Base-by-base conservation (phyloP, 1,140 invertebrate genomes). In the Radopholus similis region DNA sequence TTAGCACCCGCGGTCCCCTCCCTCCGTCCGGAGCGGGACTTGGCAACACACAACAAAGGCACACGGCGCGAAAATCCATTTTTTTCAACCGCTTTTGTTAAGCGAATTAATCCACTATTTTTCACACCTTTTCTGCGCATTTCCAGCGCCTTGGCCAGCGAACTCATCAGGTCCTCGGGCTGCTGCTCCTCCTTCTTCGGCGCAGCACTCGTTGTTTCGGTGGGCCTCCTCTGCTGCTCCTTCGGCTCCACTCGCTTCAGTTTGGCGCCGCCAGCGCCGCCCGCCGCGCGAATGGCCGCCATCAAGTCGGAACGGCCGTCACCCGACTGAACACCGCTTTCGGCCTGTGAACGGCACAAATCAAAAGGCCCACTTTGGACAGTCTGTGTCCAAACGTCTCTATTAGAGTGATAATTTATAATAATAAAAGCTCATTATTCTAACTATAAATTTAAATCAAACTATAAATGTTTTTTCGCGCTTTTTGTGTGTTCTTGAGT, bases 101-200 rank as follows among this genome's bases (percentile, higher is more conserved):
- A n/a, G n/a, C n/a, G n/a, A n/a, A n/a, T n/a, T n/a, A n/a, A n/a
- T 28, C 47, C 4, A 1, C 15, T 21, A 21, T 21, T 4, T 51
- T 21, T 21, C 59, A 28, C 6, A 44, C 64, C 64, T 66, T 32
- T 63, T 42, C 64, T 15, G 21, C 64, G 64, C 42, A 30, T 66
- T 49, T 47, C 38, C 37, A 66, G 28, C 38, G 44, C 64, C 21
- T 51, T 23, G 30, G 64, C 44, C 35, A 66, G 35, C 40, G 64
- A 66, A 37, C 28, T 66, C 64, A 66, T 66, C 42, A 66, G 63
- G 42, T 66, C 64, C 21, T 66, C 64, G 21, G 37, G 40, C 11
- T 44, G 34, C n/a, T 26, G 9, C 18, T 64, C 56, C 6, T 51
- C 58, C 21, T 13, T 47, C 56, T 37, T 18, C 11, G 58, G 23